phyloP scores from a whole-genome alignment of 2,113 vertebrate species.

The Piprites chloris region DNA sequence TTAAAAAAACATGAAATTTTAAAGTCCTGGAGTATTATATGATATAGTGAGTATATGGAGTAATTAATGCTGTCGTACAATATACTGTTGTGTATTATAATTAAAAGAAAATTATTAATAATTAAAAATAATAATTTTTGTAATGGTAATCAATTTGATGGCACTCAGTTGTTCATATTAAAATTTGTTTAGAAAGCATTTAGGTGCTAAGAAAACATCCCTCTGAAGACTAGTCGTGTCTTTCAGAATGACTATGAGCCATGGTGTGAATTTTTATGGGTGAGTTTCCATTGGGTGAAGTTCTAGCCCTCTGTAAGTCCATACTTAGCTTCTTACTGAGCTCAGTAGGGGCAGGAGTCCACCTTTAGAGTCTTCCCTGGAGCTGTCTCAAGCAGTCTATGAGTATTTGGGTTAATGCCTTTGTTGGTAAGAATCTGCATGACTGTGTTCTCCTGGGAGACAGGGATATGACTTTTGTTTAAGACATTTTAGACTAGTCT shows the following conservation, averaged over 20 bases:
- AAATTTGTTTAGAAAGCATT: not conserved
- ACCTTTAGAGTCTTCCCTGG: not conserved
- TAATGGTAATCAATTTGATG: not conserved
- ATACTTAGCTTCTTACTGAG: not conserved
- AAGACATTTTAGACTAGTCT: not conserved
- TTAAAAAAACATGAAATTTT: not conserved
- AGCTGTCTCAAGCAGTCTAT: not conserved
- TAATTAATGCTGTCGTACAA: not conserved
- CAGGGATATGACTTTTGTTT: not conserved
- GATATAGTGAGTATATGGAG: not conserved
- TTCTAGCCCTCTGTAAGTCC: not conserved
- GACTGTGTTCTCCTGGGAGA: not conserved
- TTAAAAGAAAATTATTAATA: not conserved
- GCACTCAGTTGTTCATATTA: not conserved
- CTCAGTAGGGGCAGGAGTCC: not conserved
- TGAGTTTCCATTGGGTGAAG: not conserved
- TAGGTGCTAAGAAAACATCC: not conserved
- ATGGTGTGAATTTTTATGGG: not conserved
- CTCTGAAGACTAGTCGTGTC: not conserved
- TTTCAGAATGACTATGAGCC: not conserved
- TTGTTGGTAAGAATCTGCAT: not conserved
- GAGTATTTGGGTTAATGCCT: not conserved
- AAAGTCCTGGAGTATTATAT: not conserved
- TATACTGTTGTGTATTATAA: not conserved
- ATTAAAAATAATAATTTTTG: not conserved